Evolutionary conservation across 2,888 invertebrate genomes (phyloP), one percentile per base, ranked within the genome.

Genomic region (Hypselothyrea guttata): DNA sequence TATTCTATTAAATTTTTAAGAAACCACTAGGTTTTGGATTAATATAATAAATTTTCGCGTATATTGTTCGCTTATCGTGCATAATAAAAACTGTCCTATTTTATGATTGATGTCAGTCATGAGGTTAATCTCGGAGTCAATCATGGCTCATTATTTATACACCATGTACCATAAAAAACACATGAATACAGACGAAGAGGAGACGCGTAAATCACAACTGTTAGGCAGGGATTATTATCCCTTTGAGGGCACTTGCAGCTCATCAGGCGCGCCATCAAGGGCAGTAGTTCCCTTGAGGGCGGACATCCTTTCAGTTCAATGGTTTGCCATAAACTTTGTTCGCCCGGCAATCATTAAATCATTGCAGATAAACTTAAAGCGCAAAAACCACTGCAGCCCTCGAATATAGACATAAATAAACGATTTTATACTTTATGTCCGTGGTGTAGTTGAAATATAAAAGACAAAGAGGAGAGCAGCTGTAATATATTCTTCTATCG

Each of bases 321-420:
- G 52, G 7, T 18, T 45, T n/a, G 42, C 46, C 65, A 69, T 56
- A 54, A 60, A 46, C 58, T 38, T 46, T 45, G 44, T 45, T 57
- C 63, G 52, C 22, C 75, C 59, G 38, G 76, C 53, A 68, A 57
- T 62, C 78, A 78, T 71, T 75, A 78, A 78, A 78, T 78, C 71
- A 52, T 56, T 51, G 62, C 54, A 75, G 66, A 60, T 66, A 22
- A 37, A 9, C 42, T 42, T 56, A 34, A n/a, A 27, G n/a, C 30
- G 9, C 33, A 18, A 11, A 15, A 34, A 52, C 16, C 16, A n/a
- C 28, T 16, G 7, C 31, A 7, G n/a, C n/a, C n/a, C n/a, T n/a
- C n/a, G n/a, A n/a, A n/a, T n/a, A n/a, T n/a, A n/a, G 5, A 22
- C 22, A 22, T 22, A 22, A 4, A 22, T 5, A 5, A 22, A n/a